Evolutionary conservation across 2,797 vertebrate genomes (phyloP), one percentile per base, ranked within the genome.

Genomic region (Argya squamiceps): DNA sequence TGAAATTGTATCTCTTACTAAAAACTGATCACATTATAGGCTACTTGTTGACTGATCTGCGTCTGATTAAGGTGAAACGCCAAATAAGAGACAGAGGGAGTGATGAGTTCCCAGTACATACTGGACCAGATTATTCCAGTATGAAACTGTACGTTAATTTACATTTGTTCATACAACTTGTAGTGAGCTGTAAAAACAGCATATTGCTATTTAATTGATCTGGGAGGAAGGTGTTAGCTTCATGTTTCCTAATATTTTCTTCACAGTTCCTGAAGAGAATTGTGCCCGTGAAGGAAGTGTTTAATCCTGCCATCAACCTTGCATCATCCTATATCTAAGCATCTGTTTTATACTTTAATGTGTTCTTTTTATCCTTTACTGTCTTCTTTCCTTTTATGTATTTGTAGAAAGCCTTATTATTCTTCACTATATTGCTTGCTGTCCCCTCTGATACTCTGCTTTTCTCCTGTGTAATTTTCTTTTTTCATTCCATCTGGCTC

Each of bases 401-500:
- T 95, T 96, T 97, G 89, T 92, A 93, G 94, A 97, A 97, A 95
- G 95, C 93, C 95, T 95, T 97, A 96, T 97, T 97, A 97, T 95
- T 97, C 95, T 97, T 96, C 94, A 84, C 94, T 94, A 93, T 97
- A 97, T 97, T 97, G 95, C 96, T 96, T 97, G 89, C 96, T 97
- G 96, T 97, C 96, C 96, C 88, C 58, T 95, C 89, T 96, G 95
- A 95, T 96, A 89, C 95, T 95, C 84, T 85, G 71, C 88, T 96
- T 93, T 95, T 95, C 95, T 93, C 95, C 43, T n/a, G 84, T 97
- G 95, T 89, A 97, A 97, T 97, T 97, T 97, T 95, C 94, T 97
- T 96, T 97, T 96, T 96, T 96, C 87, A 89, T 90, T 93, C 89
- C 87, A 84, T 85, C 89, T 88, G 89, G 88, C 88, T 96, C 36